Evolutionary conservation across 2,888 invertebrate genomes (phyloP), one percentile per base, ranked within the genome.

Genomic region (Tupiocoris notatus): DNA sequence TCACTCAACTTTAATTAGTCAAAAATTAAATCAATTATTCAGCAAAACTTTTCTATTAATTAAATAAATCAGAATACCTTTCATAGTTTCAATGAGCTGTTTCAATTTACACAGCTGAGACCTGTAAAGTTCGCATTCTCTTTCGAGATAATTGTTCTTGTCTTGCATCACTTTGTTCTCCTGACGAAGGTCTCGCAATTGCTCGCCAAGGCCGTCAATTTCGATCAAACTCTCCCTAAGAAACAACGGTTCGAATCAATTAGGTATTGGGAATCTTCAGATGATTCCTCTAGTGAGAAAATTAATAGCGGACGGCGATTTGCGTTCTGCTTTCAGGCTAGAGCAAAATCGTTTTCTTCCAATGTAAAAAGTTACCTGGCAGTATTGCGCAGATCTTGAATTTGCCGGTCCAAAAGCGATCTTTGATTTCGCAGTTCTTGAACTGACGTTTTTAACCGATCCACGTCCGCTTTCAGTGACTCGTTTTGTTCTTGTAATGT

Each of bases 61-160:
- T n/a, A n/a, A n/a, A n/a, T n/a, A n/a, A 17, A 7, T 67, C n/a
- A 54, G 22, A 3, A 63, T 58, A 79, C 79, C 77, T 76, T 78
- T 78, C 77, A 77, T 77, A 12, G 77, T 66, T 56, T 78, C 78
- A 0, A 78, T 64, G 57, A 79, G 76, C n/a, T 74, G 73, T 9
- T 67, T 62, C 2, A 79, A 61, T 64, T 77, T 77, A 61, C 76
- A 77, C 12, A 74, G 63, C 25, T 79, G 79, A 16, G 68, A 22
- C 66, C 76, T 61, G 23, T 74, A 75, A 2, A 77, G 23, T 57
- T 62, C 62, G 2, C 57, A 22, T 24, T 79, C 79, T 57, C 74
- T 75, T 54, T 79, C 76, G 59, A 76, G 24, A 20, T 67, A 77
- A 3, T 63, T 25, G 17, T 74, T 76, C 62, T 77, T 73, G 17